A percentile compares a stretch with the other conserved stretches of the same genome.
phyloP scores from a whole-genome alignment of 2,888 invertebrate species.

The Drosophila mayaguana region DNA sequence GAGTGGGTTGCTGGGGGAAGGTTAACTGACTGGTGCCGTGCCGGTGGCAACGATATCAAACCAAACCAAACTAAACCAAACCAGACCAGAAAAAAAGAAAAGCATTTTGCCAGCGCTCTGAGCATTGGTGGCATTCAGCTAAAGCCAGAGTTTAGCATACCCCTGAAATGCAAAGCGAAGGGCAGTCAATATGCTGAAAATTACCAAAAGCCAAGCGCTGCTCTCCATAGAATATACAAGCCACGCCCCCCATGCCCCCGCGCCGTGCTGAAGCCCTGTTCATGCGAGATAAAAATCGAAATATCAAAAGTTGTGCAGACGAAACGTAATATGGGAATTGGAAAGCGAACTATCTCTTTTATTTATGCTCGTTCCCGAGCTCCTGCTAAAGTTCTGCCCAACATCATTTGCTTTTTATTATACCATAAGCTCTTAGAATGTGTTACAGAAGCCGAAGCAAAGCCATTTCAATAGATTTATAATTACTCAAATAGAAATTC shows the following conservation, averaged over 20 bases:
- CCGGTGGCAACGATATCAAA: conserved; percentile 56
- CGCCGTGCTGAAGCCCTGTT: conserved; percentile 1
- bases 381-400: not conserved
- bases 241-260: not conserved
- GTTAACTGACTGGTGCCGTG: not conserved
- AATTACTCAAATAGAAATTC: conserved; percentile 6
- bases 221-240: conserved; percentile 11
- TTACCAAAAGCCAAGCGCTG: conserved; percentile 45
- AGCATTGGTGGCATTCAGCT: conserved; percentile 54
- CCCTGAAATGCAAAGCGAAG: conserved; percentile 72
- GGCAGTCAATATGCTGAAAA: conserved; percentile 62
- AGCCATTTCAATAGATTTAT: not conserved
- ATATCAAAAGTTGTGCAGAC: conserved; percentile 43
- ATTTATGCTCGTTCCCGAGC: conserved; percentile 28
- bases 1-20: not conserved
- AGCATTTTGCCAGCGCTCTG: conserved; percentile 54
- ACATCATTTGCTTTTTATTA: not conserved
- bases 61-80: conserved; percentile 53
- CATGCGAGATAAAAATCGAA: conserved; percentile 30
- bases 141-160: conserved; percentile 47
- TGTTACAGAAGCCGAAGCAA: not conserved
- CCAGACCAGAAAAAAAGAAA: conserved; percentile 47
- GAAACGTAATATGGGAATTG: conserved; percentile 46
- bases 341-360: conserved; percentile 31
- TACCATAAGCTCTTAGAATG: conserved; percentile 6